Base-by-base conservation (phyloP, 1,140 invertebrate species). In the Lanistes nyassanus region DNA sequence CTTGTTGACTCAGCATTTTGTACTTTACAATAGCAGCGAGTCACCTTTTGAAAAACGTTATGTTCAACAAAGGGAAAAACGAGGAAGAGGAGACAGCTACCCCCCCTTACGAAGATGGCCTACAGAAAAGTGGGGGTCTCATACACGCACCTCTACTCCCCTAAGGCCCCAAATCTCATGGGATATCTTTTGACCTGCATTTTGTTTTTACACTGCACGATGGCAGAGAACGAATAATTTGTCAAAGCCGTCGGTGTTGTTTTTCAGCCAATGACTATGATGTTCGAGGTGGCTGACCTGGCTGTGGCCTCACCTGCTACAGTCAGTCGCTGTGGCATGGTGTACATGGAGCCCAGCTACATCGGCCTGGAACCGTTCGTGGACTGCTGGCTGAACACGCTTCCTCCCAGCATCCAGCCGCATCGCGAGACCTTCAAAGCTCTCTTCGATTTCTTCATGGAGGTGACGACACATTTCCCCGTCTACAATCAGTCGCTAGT, bases 281-380 rank as follows among this genome's bases (percentile, higher is more conserved):
- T 90, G 88, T 90, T 90, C 82, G 90, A 90, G 79, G 89, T 90
- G 23, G 92, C 92, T 0, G 94, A 95, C 84, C 80, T 87, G 79
- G 87, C 81, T 39, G 89, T 89, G 21, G 89, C 89, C 19, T 90
- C 89, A 37, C 86, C 92, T 6, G 91, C 91, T 16, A 89, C 88
- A 68, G 91, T 92, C 76, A 88, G 82, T 74, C 78, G 62, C 81
- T 94, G 73, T 92, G 94, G 82, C 86, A 91, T 76, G 71, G 89
- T 90, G 21, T 94, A 93, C 82, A 75, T 94, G n/a, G 91, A 90
- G 72, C 89, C 89, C 5, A 84, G 84, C 65, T 88, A 89, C 67
- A 82, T 90, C 21, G 89, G 89, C 7, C 80, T 90, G 34, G 56
- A 78, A 62, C 89, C 89, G 26, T 88, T 90, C 78, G 84, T 90